A percentile compares a stretch with the other conserved stretches of the same genome.
These are phyloP conservation scores for Coelopa frigida DNA, from an alignment of 1,140 invertebrate species.

Conservation along the genomic window DNA sequence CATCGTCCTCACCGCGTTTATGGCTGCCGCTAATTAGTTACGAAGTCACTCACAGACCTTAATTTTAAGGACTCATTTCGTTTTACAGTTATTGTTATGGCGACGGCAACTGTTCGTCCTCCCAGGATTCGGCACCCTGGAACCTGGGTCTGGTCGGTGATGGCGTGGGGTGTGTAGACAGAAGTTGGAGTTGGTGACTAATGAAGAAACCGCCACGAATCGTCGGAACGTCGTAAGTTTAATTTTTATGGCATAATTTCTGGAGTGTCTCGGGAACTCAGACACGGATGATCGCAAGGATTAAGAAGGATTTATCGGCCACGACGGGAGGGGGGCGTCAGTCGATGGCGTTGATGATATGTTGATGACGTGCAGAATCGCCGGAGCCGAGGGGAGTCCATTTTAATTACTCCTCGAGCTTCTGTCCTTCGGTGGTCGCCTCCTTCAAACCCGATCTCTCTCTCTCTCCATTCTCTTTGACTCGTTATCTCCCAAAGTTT, in stretches of 20 bases:
- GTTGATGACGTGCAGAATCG: too few species aligned
- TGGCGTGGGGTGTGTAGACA: background rate
- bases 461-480: too few species aligned
- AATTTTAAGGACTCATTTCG: constrained; percentile 23
- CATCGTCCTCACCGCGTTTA: constrained; percentile 35
- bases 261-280: too few species aligned
- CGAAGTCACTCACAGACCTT: constrained; percentile 42
- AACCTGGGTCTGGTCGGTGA: background rate
- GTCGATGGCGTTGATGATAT: too few species aligned
- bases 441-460: too few species aligned
- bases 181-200: constrained; percentile 8
- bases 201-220: constrained; percentile 10
- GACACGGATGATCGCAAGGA: too few species aligned
- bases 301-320: too few species aligned
- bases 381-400: too few species aligned
- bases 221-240: background rate
- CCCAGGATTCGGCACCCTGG: constrained; percentile 7
- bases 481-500: too few species aligned
- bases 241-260: background rate
- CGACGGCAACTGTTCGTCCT: constrained; percentile 12
- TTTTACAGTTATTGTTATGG: constrained; percentile 28
- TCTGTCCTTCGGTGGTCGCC: too few species aligned
- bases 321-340: too few species aligned
- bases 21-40: constrained; percentile 43
- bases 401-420: too few species aligned